Conservation (phyloP, 2,797 vertebrate species). For the Hozukius guyotensis region DNA sequence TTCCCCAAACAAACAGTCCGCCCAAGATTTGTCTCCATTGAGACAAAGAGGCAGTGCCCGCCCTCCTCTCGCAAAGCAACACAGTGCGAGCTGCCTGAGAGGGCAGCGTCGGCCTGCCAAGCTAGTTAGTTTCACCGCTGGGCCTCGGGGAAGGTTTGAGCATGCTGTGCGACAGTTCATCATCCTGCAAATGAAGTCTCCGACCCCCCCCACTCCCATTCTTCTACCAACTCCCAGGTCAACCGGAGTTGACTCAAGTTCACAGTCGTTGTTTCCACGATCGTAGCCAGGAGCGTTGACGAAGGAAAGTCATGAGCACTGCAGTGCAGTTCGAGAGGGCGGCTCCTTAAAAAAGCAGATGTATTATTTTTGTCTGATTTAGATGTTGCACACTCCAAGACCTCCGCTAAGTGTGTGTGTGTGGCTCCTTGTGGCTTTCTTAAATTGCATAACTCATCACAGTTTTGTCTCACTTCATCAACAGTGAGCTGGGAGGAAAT, state of each 20-base stretch:
- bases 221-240: conserved; percentile 37
- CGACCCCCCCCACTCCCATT: not conserved
- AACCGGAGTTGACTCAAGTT: conserved; percentile 46
- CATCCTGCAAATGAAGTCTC: conserved; percentile 1
- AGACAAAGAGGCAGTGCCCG: conserved; percentile 49
- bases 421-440: not conserved
- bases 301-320: not conserved
- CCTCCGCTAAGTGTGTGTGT: not conserved
- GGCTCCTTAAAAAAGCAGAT: conserved; percentile 21
- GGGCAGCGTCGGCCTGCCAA: conserved; percentile 52
- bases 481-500: not conserved
- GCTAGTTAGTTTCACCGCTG: conserved; percentile 54
- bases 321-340: not conserved
- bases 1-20: conserved; percentile 68
- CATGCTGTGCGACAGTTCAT: conserved; percentile 26
- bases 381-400: not conserved
- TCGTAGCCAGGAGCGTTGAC: not conserved
- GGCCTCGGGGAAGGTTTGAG: conserved; percentile 56
- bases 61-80: conserved; percentile 16
- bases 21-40: conserved; percentile 50
- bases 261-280: not conserved
- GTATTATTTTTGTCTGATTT: conserved; percentile 8
- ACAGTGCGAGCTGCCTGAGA: conserved; percentile 12
- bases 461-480: not conserved
- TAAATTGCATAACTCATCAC: not conserved